Evolutionary conservation across 2,888 invertebrate species (phyloP).

Genomic region (Volucella inanis): DNA sequence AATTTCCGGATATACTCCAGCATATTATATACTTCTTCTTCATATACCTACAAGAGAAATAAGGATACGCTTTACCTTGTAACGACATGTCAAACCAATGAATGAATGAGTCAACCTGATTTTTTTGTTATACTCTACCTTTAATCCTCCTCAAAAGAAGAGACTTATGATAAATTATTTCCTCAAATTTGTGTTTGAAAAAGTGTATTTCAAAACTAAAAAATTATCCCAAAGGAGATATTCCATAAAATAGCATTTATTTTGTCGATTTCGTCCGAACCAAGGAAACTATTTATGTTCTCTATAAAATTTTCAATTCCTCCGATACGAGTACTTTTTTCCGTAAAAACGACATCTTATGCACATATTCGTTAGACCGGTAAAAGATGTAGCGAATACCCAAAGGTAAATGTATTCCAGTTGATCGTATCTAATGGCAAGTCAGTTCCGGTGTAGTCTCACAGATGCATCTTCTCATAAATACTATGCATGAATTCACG

Average conservation of each 20-base stretch:
- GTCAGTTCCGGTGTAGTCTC: constrained; percentile 15
- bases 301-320: constrained; percentile 62
- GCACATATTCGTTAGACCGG: constrained; percentile 30
- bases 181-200: no score
- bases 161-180: no score
- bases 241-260: constrained; percentile 49
- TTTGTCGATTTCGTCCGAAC: constrained; percentile 9
- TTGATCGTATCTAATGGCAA: constrained; percentile 42
- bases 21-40: no score
- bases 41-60: no score
- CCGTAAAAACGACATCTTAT: constrained; percentile 1
- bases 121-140: no score
- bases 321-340: constrained; percentile 35
- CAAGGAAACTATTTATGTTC: constrained; percentile 55
- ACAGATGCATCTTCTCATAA: constrained; percentile 70
- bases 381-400: neutral
- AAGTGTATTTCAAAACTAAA: no score
- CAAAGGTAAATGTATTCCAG: constrained; percentile 51
- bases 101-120: no score
- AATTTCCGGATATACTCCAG: no score
- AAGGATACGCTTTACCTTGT: no score
- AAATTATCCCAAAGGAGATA: constrained; percentile 1
- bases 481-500: constrained; percentile 70
- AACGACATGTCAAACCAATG: no score
- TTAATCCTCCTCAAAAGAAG: no score